Base-by-base conservation (phyloP, 2,797 vertebrate genomes). In the Acridotheres tristis region DNA sequence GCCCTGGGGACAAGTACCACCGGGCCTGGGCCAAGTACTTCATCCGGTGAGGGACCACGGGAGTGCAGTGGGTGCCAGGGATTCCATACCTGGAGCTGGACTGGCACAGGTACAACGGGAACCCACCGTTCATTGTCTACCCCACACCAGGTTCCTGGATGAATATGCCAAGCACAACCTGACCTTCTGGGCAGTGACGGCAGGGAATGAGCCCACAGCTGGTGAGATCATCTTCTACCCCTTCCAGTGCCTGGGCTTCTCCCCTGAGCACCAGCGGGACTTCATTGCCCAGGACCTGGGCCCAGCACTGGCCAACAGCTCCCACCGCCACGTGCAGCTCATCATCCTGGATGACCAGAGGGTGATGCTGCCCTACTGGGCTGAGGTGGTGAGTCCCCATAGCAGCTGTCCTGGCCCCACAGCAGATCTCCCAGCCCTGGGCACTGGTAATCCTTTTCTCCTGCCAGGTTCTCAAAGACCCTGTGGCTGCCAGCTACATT, bases 241-340 rank as follows among this genome's bases (percentile, higher is more conserved):
- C 84, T 99, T 99, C 96, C 99, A 99, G 93, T 98, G 99, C 87
- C 96, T 99, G 95, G 99, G 99, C 69, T 99, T 99, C 96, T 99
- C 99, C 8, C 96, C 99, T 0, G 98, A 99, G 96, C 98, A 98
- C 91, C 99, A 99, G 96, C 92, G 99, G 32, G 99, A 99, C 94
- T 99, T 99, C 98, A 98, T 99, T 2, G 98, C 98, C 12, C 93
- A 50, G 68, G 99, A 99, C 95, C 96, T 99, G 88, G 99, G 99
- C 29, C 99, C 99, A 0, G 97, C 98, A 0, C 97, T 99, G 26
- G 98, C 98, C 76, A 98, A 98, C 74, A 99, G 99, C 14, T 94
- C 97, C 19, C 98, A 98, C 94, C 93, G 75, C 3, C 55, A 96
- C 1, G 98, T 98, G 62, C 98, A 93, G 45, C 63, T 99, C 81